These are phyloP conservation scores for Astropecten irregularis DNA, from an alignment of 53 echinoderm and acorn worm genomes.

Conservation along the genomic window DNA sequence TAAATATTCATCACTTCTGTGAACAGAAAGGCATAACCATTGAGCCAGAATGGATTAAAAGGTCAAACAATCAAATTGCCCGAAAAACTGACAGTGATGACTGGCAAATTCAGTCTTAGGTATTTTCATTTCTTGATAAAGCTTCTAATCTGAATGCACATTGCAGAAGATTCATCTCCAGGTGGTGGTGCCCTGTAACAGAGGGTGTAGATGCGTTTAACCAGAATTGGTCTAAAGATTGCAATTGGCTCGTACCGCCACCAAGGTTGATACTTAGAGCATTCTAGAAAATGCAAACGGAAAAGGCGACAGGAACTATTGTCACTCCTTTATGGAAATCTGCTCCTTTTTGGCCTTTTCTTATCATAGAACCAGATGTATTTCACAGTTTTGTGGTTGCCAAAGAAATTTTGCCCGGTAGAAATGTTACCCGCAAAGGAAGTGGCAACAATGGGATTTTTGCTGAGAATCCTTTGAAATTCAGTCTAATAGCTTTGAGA, in stretches of 20 bases:
- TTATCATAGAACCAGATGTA: background rate
- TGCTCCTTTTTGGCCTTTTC: conserved; percentile 36
- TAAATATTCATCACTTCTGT: background rate
- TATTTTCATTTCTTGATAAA: conserved; percentile 2
- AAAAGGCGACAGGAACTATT: background rate
- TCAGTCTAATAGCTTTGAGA: conserved; percentile 47
- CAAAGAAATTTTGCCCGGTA: background rate
- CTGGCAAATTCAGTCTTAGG: background rate
- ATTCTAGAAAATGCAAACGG: background rate
- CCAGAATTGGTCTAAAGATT: background rate
- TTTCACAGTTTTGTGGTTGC: background rate
- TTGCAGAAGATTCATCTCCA: background rate
- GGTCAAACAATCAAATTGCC: background rate
- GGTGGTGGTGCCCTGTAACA: conserved; percentile 38
- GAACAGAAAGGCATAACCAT: background rate
- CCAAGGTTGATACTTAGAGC: background rate
- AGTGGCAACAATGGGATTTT: conserved; percentile 35
- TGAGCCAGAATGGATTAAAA: background rate
- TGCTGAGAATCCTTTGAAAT: background rate
- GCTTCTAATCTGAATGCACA: conserved; percentile 33
- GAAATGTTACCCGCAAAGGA: background rate
- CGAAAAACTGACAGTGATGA: conserved; percentile 1
- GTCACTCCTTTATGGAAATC: background rate
- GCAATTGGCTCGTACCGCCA: conserved; percentile 47
- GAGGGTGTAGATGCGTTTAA: conserved; percentile 31